Evolutionary conservation across 2,113 vertebrate genomes (phyloP).

Genomic region (Mustelus asterias): DNA sequence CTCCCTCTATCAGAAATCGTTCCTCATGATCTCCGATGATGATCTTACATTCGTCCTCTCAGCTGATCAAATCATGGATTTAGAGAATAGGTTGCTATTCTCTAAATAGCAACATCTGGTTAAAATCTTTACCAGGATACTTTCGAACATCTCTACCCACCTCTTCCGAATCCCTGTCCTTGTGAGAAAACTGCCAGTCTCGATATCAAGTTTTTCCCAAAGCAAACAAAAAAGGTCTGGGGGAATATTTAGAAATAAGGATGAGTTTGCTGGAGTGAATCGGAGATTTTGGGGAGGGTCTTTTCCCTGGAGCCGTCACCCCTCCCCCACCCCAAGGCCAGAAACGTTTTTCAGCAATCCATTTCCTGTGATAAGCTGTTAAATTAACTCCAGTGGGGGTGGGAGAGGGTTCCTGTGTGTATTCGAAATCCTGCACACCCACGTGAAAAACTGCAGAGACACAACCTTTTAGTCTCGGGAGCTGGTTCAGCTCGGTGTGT

Average conservation of each 20-base stretch:
- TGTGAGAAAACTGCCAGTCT: not conserved
- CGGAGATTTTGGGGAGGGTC: not conserved
- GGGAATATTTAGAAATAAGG: not conserved
- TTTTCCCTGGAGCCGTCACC: not conserved
- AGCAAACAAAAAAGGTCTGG: too few species aligned
- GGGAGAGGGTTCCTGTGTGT: not conserved
- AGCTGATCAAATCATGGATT: not conserved
- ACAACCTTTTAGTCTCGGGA: not conserved
- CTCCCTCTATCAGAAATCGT: not conserved
- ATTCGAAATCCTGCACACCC: not conserved
- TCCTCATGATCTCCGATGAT: not conserved
- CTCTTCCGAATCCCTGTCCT: not conserved
- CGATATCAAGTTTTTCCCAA: too few species aligned
- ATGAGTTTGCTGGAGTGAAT: not conserved
- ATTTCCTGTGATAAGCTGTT: not conserved
- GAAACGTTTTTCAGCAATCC: not conserved
- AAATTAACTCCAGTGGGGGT: not conserved
- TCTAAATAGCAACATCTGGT: too few species aligned
- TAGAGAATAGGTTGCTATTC: not conserved
- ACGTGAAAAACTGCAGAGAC: not conserved
- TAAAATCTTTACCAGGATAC: not conserved
- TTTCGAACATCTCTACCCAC: not conserved
- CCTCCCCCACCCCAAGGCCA: not conserved
- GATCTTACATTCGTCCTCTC: not conserved
- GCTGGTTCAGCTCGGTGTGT: not conserved